Conservation (phyloP, 2,888 invertebrate species). For the Anthrax anthrax region DNA sequence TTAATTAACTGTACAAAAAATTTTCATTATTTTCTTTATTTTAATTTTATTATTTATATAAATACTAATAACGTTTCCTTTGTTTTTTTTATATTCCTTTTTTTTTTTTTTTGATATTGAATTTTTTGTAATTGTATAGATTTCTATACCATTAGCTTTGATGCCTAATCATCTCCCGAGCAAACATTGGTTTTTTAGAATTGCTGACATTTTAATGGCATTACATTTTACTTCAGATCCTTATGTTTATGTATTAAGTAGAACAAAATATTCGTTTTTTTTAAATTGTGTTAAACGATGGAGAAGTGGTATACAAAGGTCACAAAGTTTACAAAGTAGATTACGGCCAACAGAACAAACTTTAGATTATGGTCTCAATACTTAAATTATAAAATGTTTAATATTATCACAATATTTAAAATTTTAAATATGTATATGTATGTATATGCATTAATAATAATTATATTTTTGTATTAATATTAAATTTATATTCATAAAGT, state of each 20-base stretch:
- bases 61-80: too few relatives aligned
- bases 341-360: constrained; percentile 29
- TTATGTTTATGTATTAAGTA: constrained; percentile 64
- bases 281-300: constrained; percentile 27
- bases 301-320: constrained; percentile 14
- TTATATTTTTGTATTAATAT: too few relatives aligned
- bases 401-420: too few relatives aligned
- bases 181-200: constrained; percentile 31
- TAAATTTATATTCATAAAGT: too few relatives aligned
- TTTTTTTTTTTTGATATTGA: too few relatives aligned
- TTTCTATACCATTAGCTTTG: constrained; percentile 47
- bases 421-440: too few relatives aligned
- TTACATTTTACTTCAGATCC: constrained; percentile 74
- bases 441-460: too few relatives aligned
- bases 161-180: constrained; percentile 21
- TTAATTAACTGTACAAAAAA: not conserved
- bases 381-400: too few relatives aligned
- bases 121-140: too few relatives aligned
- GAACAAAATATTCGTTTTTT: constrained; percentile 36
- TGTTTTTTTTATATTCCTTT: constrained; percentile 8
- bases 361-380: constrained; percentile 20
- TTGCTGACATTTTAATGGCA: constrained; percentile 62
- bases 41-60: not conserved
- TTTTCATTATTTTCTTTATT: not conserved
- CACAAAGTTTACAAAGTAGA: constrained; percentile 30